Conservation (phyloP, 2,113 vertebrate genomes). For the Lophotis ruficrista region DNA sequence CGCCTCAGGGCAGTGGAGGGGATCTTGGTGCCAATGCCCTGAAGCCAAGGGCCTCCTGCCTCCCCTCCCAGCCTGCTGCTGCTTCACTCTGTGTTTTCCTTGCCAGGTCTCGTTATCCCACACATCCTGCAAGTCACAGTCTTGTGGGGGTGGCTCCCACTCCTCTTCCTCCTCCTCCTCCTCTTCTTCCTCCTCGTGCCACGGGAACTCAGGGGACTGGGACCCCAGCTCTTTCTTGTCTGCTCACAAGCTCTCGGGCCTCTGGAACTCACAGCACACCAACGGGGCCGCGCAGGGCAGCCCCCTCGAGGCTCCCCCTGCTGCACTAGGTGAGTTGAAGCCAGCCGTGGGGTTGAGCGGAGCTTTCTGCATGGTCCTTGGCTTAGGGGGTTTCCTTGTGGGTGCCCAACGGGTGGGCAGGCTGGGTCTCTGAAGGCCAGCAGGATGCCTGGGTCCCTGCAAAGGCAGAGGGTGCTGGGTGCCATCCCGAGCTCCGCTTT, state of each 20-base stretch:
- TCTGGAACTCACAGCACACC: slow-evolving; percentile 95
- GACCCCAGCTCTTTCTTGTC: slow-evolving; percentile 98
- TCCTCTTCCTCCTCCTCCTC: slow-evolving; percentile 89
- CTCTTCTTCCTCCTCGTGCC: slow-evolving; percentile 92
- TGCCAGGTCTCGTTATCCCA: slow-evolving; percentile 82
- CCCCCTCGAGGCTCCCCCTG: slow-evolving; percentile 81
- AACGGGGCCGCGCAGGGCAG: slow-evolving; percentile 85
- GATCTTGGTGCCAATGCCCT: background rate
- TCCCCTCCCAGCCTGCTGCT: background rate
- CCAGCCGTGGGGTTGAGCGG: fast-evolving
- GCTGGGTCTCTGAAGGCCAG: background rate
- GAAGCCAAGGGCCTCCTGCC: background rate
- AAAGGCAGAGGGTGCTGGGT: background rate
- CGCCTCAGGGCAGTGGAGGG: background rate
- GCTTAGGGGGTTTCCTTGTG: background rate
- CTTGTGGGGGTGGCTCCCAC: slow-evolving; percentile 92
- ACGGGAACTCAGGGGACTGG: slow-evolving; percentile 95
- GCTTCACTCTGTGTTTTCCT: slow-evolving; percentile 20
- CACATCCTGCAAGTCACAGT: slow-evolving; percentile 91
- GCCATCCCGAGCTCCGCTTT: background rate
- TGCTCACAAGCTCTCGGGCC: slow-evolving; percentile 96
- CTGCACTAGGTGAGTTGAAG: slow-evolving; percentile 84
- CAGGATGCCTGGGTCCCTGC: background rate
- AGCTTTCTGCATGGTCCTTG: background rate
- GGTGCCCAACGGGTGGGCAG: background rate